A percentile compares a stretch with the other conserved stretches of the same genome.
These are phyloP conservation scores for Caiman crocodilus DNA, from an alignment of 2,797 vertebrate species.

Conservation along the genomic window DNA sequence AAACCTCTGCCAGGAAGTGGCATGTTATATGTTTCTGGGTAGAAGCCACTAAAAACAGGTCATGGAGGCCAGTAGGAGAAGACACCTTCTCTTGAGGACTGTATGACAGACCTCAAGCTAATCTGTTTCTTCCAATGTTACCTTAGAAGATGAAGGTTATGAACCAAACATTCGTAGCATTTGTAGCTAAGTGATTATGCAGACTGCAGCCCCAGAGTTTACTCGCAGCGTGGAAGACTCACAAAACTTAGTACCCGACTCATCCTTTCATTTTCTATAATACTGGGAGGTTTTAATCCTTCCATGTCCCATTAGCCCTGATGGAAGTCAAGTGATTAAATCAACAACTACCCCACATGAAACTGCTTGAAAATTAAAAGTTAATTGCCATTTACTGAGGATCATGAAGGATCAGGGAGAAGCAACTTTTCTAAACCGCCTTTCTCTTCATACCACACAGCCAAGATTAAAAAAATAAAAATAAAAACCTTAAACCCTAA, in stretches of 20 bases:
- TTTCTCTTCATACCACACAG: background rate
- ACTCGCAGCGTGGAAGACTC: background rate
- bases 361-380: background rate
- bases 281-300: background rate
- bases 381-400: constrained; percentile 12
- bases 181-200: background rate
- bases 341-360: background rate
- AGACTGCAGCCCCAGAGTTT: background rate
- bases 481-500: constrained; percentile 23
- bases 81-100: constrained; percentile 6
- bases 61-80: constrained; percentile 9
- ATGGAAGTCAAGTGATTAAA: background rate
- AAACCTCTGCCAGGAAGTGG: constrained; percentile 56
- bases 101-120: background rate
- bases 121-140: background rate
- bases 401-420: background rate
- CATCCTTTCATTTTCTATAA: background rate
- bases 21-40: constrained; percentile 62
- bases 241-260: background rate
- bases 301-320: background rate
- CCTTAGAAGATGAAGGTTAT: background rate
- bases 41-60: constrained; percentile 44
- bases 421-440: background rate
- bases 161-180: background rate
- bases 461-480: background rate